These are phyloP conservation scores for Pseudanteris insignis DNA, from an alignment of 2,888 invertebrate species.

Conservation along the genomic window DNA sequence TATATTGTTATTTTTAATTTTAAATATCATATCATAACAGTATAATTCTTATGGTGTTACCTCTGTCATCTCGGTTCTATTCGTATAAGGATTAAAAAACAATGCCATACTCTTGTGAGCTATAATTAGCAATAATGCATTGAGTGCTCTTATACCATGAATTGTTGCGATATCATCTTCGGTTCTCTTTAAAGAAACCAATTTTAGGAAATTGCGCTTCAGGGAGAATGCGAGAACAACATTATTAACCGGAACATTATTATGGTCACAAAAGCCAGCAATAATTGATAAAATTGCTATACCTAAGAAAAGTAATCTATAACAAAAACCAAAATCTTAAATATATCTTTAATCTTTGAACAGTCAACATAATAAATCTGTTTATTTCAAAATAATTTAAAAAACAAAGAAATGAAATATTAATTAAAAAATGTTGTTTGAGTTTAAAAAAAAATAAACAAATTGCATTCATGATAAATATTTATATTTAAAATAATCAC, in stretches of 20 bases:
- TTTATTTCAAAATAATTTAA: too few relatives aligned
- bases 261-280: slow-evolving; percentile 63
- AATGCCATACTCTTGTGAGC: slow-evolving; percentile 79
- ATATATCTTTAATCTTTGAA: too few relatives aligned
- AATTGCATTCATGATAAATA: too few relatives aligned
- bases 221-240: slow-evolving; percentile 72
- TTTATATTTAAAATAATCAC: slow-evolving; percentile 62
- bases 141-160: slow-evolving; percentile 75
- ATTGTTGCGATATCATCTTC: slow-evolving; percentile 72
- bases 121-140: slow-evolving; percentile 72
- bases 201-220: slow-evolving; percentile 69
- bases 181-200: slow-evolving; percentile 68
- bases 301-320: slow-evolving; percentile 67
- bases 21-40: too few relatives aligned
- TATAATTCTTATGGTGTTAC: slow-evolving; percentile 65
- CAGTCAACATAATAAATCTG: too few relatives aligned
- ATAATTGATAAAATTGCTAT: slow-evolving; percentile 64
- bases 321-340: slow-evolving; percentile 14
- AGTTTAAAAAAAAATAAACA: too few relatives aligned
- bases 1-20: too few relatives aligned
- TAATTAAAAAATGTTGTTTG: too few relatives aligned
- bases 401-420: too few relatives aligned
- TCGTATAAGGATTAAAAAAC: slow-evolving; percentile 74
- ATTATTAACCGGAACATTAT: slow-evolving; percentile 56
- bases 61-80: slow-evolving; percentile 75